Evolutionary conservation across 2,113 vertebrate species (phyloP).

Genomic region (Plotosus lineatus): DNA sequence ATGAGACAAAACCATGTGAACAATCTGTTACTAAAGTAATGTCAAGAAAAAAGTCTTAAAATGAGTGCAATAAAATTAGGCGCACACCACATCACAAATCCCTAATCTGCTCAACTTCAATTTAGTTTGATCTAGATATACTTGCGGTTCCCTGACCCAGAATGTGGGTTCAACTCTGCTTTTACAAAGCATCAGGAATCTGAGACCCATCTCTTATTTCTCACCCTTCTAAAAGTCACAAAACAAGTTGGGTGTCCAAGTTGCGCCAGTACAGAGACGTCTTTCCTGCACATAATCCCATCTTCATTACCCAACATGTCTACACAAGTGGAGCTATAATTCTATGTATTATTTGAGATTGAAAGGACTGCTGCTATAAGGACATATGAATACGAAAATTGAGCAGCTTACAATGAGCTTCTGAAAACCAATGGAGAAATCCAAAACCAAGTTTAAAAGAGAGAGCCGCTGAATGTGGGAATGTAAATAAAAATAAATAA

Average conservation of each 20-base stretch:
- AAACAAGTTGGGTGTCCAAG: constrained; percentile 19
- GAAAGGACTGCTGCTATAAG: neutral
- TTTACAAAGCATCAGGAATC: neutral
- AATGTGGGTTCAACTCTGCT: neutral
- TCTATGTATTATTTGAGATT: neutral
- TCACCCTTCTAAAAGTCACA: constrained; percentile 13
- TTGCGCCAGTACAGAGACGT: constrained; percentile 16
- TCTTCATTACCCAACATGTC: neutral
- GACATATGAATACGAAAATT: neutral
- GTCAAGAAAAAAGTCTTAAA: neutral
- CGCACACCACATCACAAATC: neutral
- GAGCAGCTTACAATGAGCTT: neutral
- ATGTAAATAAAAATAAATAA: constrained; percentile 16
- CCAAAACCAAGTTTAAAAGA: neutral
- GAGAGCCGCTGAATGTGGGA: neutral
- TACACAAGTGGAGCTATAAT: neutral
- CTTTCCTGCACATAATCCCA: neutral
- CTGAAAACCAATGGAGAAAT: neutral
- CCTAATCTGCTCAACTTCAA: neutral
- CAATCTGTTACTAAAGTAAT: neutral
- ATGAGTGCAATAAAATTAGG: neutral
- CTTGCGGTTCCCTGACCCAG: neutral
- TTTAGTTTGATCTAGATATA: neutral
- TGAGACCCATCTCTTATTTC: constrained; percentile 36
- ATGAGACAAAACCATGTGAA: neutral